Evolutionary conservation across 23 tunicate genomes (phyloP).

Genomic region (Styela plicata): DNA sequence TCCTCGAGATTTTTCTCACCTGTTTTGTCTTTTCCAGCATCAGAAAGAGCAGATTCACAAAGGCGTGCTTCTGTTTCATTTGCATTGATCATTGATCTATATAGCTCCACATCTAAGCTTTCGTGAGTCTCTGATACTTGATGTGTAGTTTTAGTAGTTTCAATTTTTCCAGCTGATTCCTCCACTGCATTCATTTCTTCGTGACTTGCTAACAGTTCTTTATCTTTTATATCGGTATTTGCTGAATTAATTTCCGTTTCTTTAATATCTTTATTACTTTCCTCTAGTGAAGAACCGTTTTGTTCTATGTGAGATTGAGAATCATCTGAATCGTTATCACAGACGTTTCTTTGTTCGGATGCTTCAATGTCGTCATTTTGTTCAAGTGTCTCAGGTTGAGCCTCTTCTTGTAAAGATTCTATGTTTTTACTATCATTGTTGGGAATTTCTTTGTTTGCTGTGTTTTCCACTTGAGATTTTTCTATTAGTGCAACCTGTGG

Average conservation of each 20-base stretch:
- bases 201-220: not conserved
- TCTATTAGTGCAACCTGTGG: not conserved
- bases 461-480: not conserved
- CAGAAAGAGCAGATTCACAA: too few relatives aligned
- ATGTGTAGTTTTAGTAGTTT: too few relatives aligned
- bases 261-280: not conserved
- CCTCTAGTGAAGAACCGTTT: not conserved
- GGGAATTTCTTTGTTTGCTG: too few relatives aligned
- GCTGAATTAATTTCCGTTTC: not conserved
- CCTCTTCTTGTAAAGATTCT: not conserved
- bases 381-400: not conserved
- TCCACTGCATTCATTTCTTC: not conserved
- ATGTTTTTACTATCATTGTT: not conserved
- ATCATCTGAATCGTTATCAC: not conserved
- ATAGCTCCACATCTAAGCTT: too few relatives aligned
- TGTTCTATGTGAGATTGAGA: not conserved
- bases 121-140: too few relatives aligned
- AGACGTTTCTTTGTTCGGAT: not conserved
- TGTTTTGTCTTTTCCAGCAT: not conserved
- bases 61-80: too few relatives aligned
- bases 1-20: not conserved
- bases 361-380: not conserved
- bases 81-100: too few relatives aligned
- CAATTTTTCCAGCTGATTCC: too few relatives aligned
- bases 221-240: not conserved